A percentile compares a stretch with the other conserved stretches of the same genome.
Conservation (phyloP, 1,140 invertebrate species). For the Drosophila bocki region DNA sequence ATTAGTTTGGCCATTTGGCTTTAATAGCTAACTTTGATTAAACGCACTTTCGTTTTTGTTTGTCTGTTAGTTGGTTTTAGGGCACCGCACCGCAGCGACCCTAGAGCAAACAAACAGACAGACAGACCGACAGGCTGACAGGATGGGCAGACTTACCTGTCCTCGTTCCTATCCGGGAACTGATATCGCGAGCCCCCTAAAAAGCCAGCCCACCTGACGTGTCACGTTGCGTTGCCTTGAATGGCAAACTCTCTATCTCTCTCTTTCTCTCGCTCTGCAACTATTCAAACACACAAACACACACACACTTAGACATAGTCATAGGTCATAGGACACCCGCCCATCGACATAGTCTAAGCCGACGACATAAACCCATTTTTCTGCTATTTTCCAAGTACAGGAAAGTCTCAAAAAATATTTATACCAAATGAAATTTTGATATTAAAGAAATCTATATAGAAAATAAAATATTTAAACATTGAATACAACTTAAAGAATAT, state of each 20-base stretch:
- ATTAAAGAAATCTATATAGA: neutral
- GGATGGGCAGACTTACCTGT: conserved; percentile 35
- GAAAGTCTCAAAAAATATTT: neutral
- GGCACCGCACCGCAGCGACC: conserved; percentile 62
- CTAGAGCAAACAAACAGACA: conserved; percentile 64
- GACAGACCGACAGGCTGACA: conserved; percentile 52
- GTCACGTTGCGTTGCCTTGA: conserved; percentile 67
- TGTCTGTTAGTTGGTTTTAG: conserved; percentile 60
- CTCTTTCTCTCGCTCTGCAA: neutral
- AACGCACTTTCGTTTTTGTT: conserved; percentile 80
- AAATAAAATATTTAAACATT: neutral
- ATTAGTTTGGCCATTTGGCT: conserved; percentile 64
- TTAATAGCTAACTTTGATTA: conserved; percentile 65
- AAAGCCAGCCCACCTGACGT: conserved; percentile 42
- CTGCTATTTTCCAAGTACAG: conserved; percentile 19
- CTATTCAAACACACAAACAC: conserved; percentile 29
- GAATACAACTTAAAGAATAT: neutral
- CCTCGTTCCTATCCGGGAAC: conserved; percentile 8
- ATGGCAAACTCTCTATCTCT: conserved; percentile 31
- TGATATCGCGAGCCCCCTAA: neutral
- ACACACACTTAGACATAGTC: conserved; percentile 23
- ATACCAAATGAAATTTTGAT: neutral
- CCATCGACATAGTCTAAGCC: conserved; percentile 45
- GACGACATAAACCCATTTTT: conserved; percentile 40
- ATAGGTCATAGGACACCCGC: conserved; percentile 46